phyloP scores from a whole-genome alignment of 1,140 invertebrate genomes.

The Drosophila mauritiana region DNA sequence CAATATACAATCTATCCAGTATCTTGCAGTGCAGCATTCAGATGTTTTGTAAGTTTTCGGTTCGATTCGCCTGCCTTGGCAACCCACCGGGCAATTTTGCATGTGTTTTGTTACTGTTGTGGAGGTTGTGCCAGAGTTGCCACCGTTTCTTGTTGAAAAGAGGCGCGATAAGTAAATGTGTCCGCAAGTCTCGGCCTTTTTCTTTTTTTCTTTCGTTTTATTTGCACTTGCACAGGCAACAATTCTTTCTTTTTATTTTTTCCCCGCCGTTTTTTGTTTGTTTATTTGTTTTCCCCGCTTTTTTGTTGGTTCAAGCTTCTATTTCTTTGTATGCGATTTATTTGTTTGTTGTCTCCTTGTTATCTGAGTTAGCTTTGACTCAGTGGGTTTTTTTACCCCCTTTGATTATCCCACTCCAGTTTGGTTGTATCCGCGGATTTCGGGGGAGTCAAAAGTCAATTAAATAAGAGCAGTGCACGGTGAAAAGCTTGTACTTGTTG shows the following conservation, averaged over 20 bases:
- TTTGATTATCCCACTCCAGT: constrained; percentile 15
- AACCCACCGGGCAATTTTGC: constrained; percentile 59
- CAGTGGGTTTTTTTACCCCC: constrained; percentile 6
- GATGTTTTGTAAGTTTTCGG: constrained; percentile 55
- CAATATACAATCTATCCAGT: too few species aligned
- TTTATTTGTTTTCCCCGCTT: constrained; percentile 42
- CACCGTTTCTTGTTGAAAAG: constrained; percentile 74
- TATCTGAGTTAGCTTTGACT: constrained; percentile 68
- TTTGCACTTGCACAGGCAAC: constrained; percentile 77
- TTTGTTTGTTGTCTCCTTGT: constrained; percentile 82
- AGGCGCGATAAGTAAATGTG: constrained; percentile 83
- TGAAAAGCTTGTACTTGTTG: constrained; percentile 76
- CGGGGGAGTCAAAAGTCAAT: constrained; percentile 83
- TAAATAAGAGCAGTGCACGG: constrained; percentile 82
- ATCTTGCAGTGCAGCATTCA: constrained; percentile 39
- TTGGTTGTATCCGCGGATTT: constrained; percentile 39
- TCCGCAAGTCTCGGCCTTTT: constrained; percentile 60
- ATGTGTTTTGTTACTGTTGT: constrained; percentile 54
- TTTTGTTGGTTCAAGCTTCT: constrained; percentile 54
- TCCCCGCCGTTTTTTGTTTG: constrained; percentile 41
- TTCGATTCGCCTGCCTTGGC: constrained; percentile 44
- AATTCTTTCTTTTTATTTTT: constrained; percentile 44
- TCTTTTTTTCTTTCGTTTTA: constrained; percentile 55
- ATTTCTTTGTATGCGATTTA: constrained; percentile 75
- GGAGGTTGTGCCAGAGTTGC: constrained; percentile 58